Evolutionary conservation across 2,113 vertebrate species (phyloP).

Genomic region (Ranitomeya imitator): DNA sequence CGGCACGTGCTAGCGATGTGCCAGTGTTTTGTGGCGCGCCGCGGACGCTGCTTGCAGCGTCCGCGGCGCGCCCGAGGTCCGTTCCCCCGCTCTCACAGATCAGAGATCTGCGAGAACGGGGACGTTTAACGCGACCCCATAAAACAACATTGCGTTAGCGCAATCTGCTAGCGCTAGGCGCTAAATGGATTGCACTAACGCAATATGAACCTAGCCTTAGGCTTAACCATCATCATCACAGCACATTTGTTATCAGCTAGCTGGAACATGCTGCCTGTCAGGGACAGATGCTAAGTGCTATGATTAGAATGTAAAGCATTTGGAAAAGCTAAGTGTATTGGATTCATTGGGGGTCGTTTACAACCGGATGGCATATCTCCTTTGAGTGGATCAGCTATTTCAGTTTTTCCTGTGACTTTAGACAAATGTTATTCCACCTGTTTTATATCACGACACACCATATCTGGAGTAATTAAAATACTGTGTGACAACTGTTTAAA

Average conservation of each 20-base stretch:
- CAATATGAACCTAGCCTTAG: no score
- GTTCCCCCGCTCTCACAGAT: no score
- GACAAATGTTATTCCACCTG: slow-evolving; percentile 1
- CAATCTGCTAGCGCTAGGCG: no score
- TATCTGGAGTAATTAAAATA: background rate
- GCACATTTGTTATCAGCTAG: slow-evolving; percentile 65
- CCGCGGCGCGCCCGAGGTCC: no score
- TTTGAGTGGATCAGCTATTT: background rate
- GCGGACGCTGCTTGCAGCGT: no score
- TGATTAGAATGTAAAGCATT: slow-evolving; percentile 65
- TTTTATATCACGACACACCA: background rate
- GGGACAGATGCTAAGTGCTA: slow-evolving; percentile 64
- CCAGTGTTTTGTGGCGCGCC: no score
- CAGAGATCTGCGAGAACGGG: no score
- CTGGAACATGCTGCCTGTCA: slow-evolving; percentile 64
- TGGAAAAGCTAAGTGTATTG: slow-evolving; percentile 62
- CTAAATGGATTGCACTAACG: no score
- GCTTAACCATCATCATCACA: slow-evolving; percentile 52
- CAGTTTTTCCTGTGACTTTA: background rate
- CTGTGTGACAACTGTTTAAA: background rate
- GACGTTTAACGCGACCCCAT: no score
- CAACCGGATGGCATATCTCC: slow-evolving; percentile 4
- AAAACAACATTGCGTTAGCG: no score
- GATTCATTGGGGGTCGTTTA: slow-evolving; percentile 58
- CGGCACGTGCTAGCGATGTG: no score